phyloP scores from a whole-genome alignment of 2,888 invertebrate genomes.

The Apamea anceps region DNA sequence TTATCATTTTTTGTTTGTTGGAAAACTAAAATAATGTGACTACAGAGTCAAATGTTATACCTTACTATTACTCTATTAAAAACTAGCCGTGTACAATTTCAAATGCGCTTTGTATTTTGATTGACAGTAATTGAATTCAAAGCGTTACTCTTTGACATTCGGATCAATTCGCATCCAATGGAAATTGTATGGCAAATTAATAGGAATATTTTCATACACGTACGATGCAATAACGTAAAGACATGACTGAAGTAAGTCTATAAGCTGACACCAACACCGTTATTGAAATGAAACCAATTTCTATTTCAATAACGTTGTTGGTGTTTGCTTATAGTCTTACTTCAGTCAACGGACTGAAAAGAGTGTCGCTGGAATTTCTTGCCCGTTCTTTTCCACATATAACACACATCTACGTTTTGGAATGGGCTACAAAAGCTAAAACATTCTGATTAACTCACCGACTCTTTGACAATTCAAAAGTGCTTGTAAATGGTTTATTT shows the following conservation, averaged over 20 bases:
- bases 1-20: too few species aligned
- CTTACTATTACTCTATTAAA: neutral
- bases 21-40: too few species aligned
- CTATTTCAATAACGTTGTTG: neutral
- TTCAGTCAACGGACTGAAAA: neutral
- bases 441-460: neutral
- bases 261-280: neutral
- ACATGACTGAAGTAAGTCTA: neutral
- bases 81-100: neutral
- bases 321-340: neutral
- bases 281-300: neutral
- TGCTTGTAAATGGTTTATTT: neutral
- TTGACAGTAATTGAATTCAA: constrained; percentile 32
- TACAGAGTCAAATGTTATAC: neutral
- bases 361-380: neutral
- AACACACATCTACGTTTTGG: neutral
- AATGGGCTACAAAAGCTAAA: neutral
- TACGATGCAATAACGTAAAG: neutral
- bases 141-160: constrained; percentile 11
- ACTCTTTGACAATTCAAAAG: neutral
- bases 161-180: constrained; percentile 5
- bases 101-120: constrained; percentile 16
- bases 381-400: neutral
- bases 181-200: constrained; percentile 12
- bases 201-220: neutral